Base-by-base conservation (phyloP, 2,797 vertebrate species). In the Valencia hispanica region DNA sequence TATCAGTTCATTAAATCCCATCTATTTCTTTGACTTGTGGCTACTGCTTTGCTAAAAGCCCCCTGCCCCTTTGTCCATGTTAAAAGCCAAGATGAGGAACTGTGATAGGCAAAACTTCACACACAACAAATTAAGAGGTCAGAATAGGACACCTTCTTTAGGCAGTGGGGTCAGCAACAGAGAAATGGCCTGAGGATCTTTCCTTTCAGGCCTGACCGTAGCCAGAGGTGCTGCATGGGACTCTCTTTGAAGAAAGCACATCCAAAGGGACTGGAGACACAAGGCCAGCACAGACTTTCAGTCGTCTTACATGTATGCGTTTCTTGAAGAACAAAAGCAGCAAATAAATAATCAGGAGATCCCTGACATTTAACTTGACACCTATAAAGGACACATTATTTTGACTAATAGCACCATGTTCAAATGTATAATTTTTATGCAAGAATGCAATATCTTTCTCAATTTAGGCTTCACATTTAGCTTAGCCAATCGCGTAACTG, bases 171-270 rank as follows among this genome's bases (percentile, higher is more conserved):
- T 86, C 86, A 89, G 82, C 15, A 84, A 79, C 89, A 74, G 84
- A 92, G 88, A 92, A 89, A 25, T n/a, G 82, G 88, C 89, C 91
- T 4, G 68, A 80, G 90, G 89, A 81, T 34, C 68, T 84, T 74
- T 88, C 85, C 85, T 90, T 90, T 90, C 81, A 80, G 79, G 82
- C 74, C 34, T 57, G 72, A 70, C 76, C 50, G 53, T 70, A 71
- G 81, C 87, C 79, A 86, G 83, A 77, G 77, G 86, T 80, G 80
- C 65, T 73, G 73, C 72, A 79, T 17, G 69, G 77, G 84, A 85
- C 73, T 79, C 43, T 81, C 81, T 93, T 93, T 94, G 89, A 93
- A 91, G 87, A 78, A 72, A 84, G 63, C 70, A 72, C 74, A 73
- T 78, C 82, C 74, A 78, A 90, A 83, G 84, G 73, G 77, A 86